Evolutionary conservation across 2,797 vertebrate species (phyloP).

Genomic region (Malurus splendens): DNA sequence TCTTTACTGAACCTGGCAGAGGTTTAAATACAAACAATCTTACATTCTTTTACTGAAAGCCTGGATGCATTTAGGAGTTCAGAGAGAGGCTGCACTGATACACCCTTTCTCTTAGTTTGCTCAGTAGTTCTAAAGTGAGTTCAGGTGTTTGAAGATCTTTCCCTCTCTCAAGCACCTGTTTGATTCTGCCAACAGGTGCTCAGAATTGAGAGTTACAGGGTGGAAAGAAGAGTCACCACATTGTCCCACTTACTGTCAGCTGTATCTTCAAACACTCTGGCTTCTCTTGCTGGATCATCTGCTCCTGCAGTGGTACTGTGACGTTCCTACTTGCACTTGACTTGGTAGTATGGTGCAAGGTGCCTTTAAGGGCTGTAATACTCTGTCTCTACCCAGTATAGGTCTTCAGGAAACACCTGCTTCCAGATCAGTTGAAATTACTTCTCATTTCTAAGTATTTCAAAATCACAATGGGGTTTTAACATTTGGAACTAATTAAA

Average conservation of each 20-base stretch:
- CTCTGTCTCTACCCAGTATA: background rate
- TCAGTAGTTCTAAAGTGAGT: background rate
- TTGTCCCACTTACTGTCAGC: background rate
- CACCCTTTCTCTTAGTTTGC: background rate
- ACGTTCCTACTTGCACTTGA: background rate
- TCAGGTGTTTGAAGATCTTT: background rate
- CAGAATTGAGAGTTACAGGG: rapidly evolving
- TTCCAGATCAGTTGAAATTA: background rate
- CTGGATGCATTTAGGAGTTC: background rate
- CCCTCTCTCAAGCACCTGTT: background rate
- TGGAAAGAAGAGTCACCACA: background rate
- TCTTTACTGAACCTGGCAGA: background rate
- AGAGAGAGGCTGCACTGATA: background rate
- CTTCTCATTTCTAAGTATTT: background rate
- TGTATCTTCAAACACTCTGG: background rate
- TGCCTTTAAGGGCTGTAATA: background rate
- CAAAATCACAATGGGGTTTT: background rate
- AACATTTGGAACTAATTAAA: background rate
- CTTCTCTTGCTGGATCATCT: background rate
- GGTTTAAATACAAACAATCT: background rate
- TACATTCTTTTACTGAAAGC: background rate
- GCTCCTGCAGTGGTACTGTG: background rate
- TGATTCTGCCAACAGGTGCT: background rate
- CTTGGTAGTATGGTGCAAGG: background rate
- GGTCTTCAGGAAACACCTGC: background rate